phyloP scores from a whole-genome alignment of 2,113 vertebrate genomes.

The Rhinopomastus cyanomelas region DNA sequence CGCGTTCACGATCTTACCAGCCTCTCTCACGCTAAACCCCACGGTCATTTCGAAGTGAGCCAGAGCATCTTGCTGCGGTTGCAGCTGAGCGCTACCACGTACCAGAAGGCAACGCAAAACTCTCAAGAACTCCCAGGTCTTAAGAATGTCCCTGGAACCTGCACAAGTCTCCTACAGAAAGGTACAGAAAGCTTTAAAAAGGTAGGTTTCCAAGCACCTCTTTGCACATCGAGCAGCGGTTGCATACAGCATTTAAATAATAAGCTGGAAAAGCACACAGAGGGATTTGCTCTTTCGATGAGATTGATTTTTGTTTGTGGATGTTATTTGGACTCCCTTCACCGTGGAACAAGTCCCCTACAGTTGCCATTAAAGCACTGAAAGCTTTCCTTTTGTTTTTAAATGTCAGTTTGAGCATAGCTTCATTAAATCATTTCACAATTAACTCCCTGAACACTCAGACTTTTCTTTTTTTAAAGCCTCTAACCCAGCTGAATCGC shows the following conservation, averaged over 20 bases:
- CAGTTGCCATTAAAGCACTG: slow-evolving; percentile 70
- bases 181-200: slow-evolving; percentile 1
- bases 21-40: slow-evolving; percentile 48
- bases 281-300: slow-evolving; percentile 68
- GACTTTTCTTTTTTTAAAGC: slow-evolving; percentile 56
- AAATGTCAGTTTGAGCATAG: slow-evolving; percentile 69
- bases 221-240: slow-evolving; percentile 5
- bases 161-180: not conserved
- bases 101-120: slow-evolving; percentile 41
- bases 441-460: slow-evolving; percentile 66
- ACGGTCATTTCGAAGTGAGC: slow-evolving; percentile 10
- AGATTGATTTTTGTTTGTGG: slow-evolving; percentile 72
- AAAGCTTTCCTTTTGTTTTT: slow-evolving; percentile 72
- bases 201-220: not conserved
- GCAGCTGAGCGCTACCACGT: not conserved
- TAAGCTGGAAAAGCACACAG: slow-evolving; percentile 64
- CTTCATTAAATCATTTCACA: slow-evolving; percentile 70
- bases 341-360: slow-evolving; percentile 66
- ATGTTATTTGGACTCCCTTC: slow-evolving; percentile 69
- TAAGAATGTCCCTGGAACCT: slow-evolving; percentile 24
- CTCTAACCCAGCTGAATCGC: slow-evolving; percentile 47
- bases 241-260: slow-evolving; percentile 65
- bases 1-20: slow-evolving; percentile 14
- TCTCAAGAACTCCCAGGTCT: not conserved
- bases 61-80: slow-evolving; percentile 35